These are phyloP conservation scores for Leptocoma aspasia DNA, from an alignment of 2,113 vertebrate genomes.

Conservation along the genomic window DNA sequence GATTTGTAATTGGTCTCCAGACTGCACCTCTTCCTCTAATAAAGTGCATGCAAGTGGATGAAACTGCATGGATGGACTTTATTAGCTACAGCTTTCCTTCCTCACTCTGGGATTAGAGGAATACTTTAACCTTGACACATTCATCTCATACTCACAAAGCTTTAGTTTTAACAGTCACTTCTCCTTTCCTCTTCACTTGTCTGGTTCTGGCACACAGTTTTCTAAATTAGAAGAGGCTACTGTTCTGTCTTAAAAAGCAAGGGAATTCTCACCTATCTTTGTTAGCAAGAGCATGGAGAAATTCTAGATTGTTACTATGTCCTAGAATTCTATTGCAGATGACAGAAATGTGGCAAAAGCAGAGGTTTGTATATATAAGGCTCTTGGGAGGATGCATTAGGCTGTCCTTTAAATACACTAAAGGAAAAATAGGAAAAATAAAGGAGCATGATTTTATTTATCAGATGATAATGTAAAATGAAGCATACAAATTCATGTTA, in stretches of 20 bases:
- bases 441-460: background rate
- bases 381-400: background rate
- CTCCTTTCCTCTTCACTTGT: constrained; percentile 48
- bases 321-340: background rate
- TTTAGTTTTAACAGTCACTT: constrained; percentile 10
- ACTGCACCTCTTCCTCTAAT: constrained; percentile 44
- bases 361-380: background rate
- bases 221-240: constrained; percentile 40
- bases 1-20: constrained; percentile 77
- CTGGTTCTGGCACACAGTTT: constrained; percentile 42
- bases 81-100: constrained; percentile 66
- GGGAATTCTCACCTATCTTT: background rate
- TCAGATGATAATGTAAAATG: background rate
- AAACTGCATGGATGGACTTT: constrained; percentile 55
- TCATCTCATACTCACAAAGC: constrained; percentile 53
- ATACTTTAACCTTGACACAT: constrained; percentile 73
- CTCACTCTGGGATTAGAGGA: constrained; percentile 65
- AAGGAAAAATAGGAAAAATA: too few relatives aligned
- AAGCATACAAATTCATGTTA: background rate
- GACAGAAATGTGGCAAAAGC: background rate
- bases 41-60: constrained; percentile 49
- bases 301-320: background rate
- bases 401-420: background rate
- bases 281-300: background rate
- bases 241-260: background rate